Percentiles rank a stretch among this genome's conserved stretches.
phyloP scores from a whole-genome alignment of 92 coral and sea anemone genomes.

The Virgularia gustaviana region DNA sequence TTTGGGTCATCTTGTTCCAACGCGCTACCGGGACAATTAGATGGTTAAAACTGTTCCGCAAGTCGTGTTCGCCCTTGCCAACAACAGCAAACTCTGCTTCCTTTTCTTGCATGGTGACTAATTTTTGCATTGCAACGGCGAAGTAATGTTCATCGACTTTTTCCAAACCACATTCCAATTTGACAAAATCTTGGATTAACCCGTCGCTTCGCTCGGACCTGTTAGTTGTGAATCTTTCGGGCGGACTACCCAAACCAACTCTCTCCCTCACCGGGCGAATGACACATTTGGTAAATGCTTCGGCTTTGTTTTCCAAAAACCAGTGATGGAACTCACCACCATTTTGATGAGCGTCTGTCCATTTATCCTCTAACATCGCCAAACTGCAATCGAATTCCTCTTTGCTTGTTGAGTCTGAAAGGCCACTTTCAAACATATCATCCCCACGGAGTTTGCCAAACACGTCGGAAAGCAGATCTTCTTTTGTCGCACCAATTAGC shows the following conservation, averaged over 20 bases:
- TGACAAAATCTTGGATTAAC: slow-evolving; percentile 34
- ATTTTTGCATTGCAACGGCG: slow-evolving; percentile 18
- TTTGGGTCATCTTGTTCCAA: slow-evolving; percentile 36
- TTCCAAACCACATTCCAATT: not conserved
- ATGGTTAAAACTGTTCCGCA: slow-evolving; percentile 19
- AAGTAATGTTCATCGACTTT: slow-evolving; percentile 21
- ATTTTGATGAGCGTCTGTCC: slow-evolving; percentile 7
- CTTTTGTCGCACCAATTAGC: slow-evolving; percentile 3
- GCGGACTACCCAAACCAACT: slow-evolving; percentile 50
- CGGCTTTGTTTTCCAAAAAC: slow-evolving; percentile 7
- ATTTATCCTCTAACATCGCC: not conserved
- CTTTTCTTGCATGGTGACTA: slow-evolving; percentile 30
- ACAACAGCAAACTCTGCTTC: slow-evolving; percentile 39
- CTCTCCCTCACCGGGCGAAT: slow-evolving; percentile 46
- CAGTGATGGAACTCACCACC: not conserved
- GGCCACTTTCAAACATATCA: slow-evolving; percentile 30
- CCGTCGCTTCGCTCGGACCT: slow-evolving; percentile 32
- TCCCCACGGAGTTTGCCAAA: slow-evolving; percentile 10
- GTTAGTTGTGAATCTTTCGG: slow-evolving; percentile 40
- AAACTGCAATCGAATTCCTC: slow-evolving; percentile 4
- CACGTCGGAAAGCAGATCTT: slow-evolving; percentile 22
- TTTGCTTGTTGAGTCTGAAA: slow-evolving; percentile 15
- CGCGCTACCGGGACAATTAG: slow-evolving; percentile 12
- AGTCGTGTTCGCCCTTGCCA: slow-evolving; percentile 17
- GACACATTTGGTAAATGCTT: slow-evolving; percentile 30